A percentile compares a stretch with the other conserved stretches of the same genome.
Conservation (phyloP, 2,888 invertebrate species). For the Carcina quercana region DNA sequence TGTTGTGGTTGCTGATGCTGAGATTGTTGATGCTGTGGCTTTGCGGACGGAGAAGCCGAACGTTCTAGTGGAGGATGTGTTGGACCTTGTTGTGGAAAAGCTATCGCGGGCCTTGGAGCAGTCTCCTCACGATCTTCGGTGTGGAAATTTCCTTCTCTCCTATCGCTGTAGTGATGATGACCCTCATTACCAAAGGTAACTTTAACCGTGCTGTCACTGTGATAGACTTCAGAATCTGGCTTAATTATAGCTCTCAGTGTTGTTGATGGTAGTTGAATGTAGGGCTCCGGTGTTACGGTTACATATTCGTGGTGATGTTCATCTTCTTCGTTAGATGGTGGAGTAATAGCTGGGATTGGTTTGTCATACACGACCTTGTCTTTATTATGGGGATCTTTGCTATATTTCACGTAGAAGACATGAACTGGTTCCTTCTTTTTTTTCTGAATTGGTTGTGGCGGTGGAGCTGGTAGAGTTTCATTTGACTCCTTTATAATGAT, state of each 20-base stretch:
- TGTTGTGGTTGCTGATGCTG: neutral
- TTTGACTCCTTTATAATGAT: conserved; percentile 94
- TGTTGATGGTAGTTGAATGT: conserved; percentile 79
- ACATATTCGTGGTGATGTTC: conserved; percentile 74
- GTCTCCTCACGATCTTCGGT: conserved; percentile 75
- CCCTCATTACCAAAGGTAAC: conserved; percentile 86
- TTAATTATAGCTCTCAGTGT: conserved; percentile 89
- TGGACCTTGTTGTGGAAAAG: conserved; percentile 56
- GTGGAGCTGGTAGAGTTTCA: conserved; percentile 81
- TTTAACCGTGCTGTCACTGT: conserved; percentile 86
- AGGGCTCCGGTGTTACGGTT: conserved; percentile 70
- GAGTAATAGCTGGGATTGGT: conserved; percentile 86
- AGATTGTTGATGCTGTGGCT: conserved; percentile 6
- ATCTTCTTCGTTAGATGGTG: conserved; percentile 78
- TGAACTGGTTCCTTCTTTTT: conserved; percentile 88
- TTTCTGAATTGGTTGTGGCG: conserved; percentile 65
- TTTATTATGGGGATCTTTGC: conserved; percentile 85
- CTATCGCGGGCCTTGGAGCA: conserved; percentile 77
- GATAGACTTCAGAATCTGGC: conserved; percentile 89
- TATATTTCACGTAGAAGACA: conserved; percentile 93
- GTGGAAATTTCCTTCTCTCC: conserved; percentile 41
- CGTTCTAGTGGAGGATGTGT: conserved; percentile 24
- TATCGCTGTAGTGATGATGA: conserved; percentile 54
- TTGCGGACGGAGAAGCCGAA: conserved; percentile 1
- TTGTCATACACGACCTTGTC: conserved; percentile 85